Conservation (phyloP, 2,113 vertebrate species). For the Aspiorhynchus laticeps region DNA sequence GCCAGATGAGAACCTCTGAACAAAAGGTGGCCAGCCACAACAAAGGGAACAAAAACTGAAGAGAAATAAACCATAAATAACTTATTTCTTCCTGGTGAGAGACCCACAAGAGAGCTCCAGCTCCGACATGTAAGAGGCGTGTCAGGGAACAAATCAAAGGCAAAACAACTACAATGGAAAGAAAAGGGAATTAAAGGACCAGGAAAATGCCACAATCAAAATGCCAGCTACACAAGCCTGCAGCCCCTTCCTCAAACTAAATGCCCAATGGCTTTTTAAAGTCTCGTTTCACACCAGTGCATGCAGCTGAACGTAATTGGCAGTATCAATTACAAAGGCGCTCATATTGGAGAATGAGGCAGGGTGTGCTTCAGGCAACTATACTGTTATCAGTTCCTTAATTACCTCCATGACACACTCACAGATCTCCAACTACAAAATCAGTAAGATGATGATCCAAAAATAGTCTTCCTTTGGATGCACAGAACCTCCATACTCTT, state of each 20-base stretch:
- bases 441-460: neutral
- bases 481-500: neutral
- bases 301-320: slow-evolving; percentile 12
- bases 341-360: neutral
- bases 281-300: neutral
- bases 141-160: neutral
- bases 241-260: neutral
- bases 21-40: neutral
- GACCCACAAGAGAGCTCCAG: neutral
- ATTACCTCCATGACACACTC: neutral
- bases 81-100: neutral
- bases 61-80: neutral
- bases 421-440: neutral
- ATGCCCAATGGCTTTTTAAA: neutral
- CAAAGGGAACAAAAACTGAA: neutral
- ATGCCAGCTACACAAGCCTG: neutral
- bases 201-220: neutral
- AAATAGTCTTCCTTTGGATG: neutral
- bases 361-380: neutral
- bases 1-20: neutral
- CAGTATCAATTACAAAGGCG: neutral
- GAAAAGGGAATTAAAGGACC: neutral
- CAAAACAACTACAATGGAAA: neutral
- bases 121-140: neutral
- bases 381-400: neutral